These are phyloP conservation scores for Hemichromis elongatus DNA, from an alignment of 2,113 vertebrate genomes.

Conservation along the genomic window DNA sequence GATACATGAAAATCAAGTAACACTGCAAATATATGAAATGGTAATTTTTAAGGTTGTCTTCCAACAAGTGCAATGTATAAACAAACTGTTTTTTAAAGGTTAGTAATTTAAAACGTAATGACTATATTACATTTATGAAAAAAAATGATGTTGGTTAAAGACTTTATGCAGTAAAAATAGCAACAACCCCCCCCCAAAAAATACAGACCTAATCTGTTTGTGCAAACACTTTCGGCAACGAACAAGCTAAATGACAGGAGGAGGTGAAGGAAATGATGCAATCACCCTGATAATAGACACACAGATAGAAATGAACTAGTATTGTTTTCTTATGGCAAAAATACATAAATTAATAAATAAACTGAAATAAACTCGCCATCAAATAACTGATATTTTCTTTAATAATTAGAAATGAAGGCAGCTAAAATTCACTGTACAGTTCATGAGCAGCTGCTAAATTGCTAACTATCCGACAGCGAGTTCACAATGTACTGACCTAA, in stretches of 20 bases:
- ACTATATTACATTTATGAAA: neutral
- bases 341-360: neutral
- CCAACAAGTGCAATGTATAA: neutral
- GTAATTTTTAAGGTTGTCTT: neutral
- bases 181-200: neutral
- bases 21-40: neutral
- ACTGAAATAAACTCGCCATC: fast-evolving
- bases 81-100: too few species aligned
- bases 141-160: neutral
- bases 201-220: fast-evolving
- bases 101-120: too few species aligned
- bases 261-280: slow-evolving; percentile 62
- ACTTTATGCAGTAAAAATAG: neutral
- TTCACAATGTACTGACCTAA: neutral
- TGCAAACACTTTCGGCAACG: neutral
- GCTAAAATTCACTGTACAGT: neutral
- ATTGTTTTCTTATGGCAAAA: neutral
- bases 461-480: neutral
- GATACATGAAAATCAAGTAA: neutral
- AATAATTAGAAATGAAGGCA: fast-evolving
- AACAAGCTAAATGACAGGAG: neutral
- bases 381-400: neutral
- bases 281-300: slow-evolving; percentile 4
- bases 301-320: neutral
- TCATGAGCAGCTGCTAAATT: neutral